Conservation (phyloP, 2,888 invertebrate species). For the Tipula confusa region DNA sequence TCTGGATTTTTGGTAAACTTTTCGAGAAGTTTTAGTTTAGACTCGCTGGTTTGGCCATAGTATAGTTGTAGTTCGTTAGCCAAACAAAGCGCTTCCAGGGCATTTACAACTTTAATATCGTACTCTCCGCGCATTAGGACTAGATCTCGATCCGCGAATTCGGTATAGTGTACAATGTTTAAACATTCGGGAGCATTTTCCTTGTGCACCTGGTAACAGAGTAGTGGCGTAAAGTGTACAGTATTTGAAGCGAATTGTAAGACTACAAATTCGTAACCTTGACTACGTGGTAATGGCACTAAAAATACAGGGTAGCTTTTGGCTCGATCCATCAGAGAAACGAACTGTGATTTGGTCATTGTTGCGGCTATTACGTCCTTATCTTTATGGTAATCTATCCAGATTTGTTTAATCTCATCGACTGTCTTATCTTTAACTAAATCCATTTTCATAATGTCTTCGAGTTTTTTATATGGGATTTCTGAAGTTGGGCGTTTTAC, state of each 20-base stretch:
- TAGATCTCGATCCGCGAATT: constrained; percentile 66
- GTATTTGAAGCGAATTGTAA: constrained; percentile 67
- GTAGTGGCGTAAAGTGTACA: constrained; percentile 77
- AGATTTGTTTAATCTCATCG: constrained; percentile 69
- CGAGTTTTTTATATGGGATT: constrained; percentile 54
- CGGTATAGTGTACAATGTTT: constrained; percentile 72
- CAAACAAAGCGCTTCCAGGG: constrained; percentile 77
- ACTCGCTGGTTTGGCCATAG: constrained; percentile 63
- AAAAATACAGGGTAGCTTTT: constrained; percentile 65
- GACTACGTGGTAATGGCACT: constrained; percentile 72
- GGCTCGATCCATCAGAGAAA: constrained; percentile 56
- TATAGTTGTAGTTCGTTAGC: constrained; percentile 83
- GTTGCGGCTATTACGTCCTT: constrained; percentile 74
- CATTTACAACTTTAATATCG: constrained; percentile 70
- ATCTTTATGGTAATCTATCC: constrained; percentile 74
- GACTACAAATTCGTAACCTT: constrained; percentile 84
- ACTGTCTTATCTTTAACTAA: constrained; percentile 65
- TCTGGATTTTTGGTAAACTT: constrained; percentile 67
- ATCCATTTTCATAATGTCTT: constrained; percentile 73
- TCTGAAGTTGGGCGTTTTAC: constrained; percentile 41
- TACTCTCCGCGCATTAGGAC: constrained; percentile 83
- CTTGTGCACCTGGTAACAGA: constrained; percentile 81
- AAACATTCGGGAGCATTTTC: constrained; percentile 87
- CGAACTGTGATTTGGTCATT: constrained; percentile 59
- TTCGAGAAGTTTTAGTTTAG: constrained; percentile 60